Conservation (phyloP, 1,140 invertebrate species). For the Nomia melanderi region DNA sequence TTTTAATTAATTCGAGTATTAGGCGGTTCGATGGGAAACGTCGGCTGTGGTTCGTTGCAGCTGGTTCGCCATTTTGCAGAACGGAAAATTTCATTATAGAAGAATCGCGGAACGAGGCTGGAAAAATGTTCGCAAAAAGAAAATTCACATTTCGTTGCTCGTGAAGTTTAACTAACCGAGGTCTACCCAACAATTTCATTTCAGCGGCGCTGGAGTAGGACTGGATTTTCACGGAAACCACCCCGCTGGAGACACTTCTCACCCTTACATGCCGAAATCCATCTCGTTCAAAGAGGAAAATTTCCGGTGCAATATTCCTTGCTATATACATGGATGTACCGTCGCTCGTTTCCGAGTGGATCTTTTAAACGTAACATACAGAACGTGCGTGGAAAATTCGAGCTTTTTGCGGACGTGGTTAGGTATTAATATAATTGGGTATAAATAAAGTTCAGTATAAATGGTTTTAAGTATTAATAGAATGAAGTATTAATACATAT, state of each 20-base stretch:
- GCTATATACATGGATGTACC: not conserved
- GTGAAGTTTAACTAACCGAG: not conserved
- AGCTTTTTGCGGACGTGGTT: too few species aligned
- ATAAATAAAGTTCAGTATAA: too few species aligned
- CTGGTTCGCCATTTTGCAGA: not conserved
- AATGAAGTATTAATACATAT: too few species aligned
- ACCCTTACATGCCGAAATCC: not conserved
- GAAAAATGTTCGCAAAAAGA: not conserved
- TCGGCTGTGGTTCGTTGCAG: too few species aligned
- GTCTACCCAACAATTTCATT: not conserved
- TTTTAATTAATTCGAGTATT: not conserved
- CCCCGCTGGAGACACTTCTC: conserved; percentile 4
- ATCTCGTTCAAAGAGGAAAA: not conserved
- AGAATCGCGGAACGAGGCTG: not conserved
- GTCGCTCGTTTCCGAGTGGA: not conserved
- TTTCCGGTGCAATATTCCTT: not conserved
- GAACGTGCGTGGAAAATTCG: not conserved
- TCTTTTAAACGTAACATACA: not conserved
- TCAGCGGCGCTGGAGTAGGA: not conserved
- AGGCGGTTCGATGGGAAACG: not conserved
- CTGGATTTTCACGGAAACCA: not conserved
- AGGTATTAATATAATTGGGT: too few species aligned
- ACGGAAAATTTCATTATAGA: not conserved
- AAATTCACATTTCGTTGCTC: conserved; percentile 1
- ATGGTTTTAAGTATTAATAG: too few species aligned